Evolutionary conservation across 2,797 vertebrate genomes (phyloP).

Genomic region (Phataginus tricuspis): DNA sequence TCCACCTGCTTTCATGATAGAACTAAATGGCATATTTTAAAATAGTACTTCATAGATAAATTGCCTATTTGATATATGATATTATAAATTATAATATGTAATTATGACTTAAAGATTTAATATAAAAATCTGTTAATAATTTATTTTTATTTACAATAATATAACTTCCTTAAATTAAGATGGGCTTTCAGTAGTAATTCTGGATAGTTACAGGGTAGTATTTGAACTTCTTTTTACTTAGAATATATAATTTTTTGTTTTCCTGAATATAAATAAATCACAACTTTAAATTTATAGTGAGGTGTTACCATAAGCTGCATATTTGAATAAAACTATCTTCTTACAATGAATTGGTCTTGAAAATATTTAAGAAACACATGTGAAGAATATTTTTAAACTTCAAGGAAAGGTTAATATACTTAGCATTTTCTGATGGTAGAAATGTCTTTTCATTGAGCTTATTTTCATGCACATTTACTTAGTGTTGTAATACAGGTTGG

Average conservation of each 20-base stretch:
- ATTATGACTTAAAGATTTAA: constrained; percentile 64
- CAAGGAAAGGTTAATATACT: constrained; percentile 55
- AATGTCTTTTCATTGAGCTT: constrained; percentile 67
- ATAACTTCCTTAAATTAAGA: constrained; percentile 22
- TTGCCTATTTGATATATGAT: constrained; percentile 3
- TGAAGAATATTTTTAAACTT: constrained; percentile 62
- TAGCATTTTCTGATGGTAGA: constrained; percentile 68
- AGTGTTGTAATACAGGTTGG: constrained; percentile 68
- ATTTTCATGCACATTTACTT: constrained; percentile 69
- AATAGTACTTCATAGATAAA: constrained; percentile 41
- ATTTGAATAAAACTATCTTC: constrained; percentile 79
- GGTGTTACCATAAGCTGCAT: constrained; percentile 42
- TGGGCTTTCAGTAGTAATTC: constrained; percentile 25
- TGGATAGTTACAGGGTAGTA: constrained; percentile 14
- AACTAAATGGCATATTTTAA: constrained; percentile 57
- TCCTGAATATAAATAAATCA: constrained; percentile 17
- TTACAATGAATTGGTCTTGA: constrained; percentile 67
- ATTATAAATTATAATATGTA: constrained; percentile 63
- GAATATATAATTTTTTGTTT: background rate
- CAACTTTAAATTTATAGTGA: background rate
- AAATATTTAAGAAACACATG: constrained; percentile 73
- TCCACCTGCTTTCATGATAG: background rate
- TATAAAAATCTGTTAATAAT: constrained; percentile 70
- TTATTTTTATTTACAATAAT: constrained; percentile 56
- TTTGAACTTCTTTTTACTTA: constrained; percentile 7